Evolutionary conservation across 2,888 invertebrate genomes (phyloP), one percentile per base, ranked within the genome.

Genomic region (Pomacea canaliculata): DNA sequence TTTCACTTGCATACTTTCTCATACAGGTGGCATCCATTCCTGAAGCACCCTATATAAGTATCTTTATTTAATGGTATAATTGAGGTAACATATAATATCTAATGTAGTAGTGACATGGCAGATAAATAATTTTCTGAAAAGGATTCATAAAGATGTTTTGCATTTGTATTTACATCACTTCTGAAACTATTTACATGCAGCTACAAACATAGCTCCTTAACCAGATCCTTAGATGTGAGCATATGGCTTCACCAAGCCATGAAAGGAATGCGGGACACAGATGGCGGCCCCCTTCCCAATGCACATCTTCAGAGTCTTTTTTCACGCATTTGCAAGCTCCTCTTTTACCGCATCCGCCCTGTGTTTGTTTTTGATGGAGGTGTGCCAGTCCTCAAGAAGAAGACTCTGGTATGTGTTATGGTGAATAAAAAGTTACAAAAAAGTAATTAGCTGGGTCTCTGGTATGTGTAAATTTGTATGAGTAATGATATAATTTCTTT

Each of bases 331-430:
- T 98, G 98, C 91, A 99, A 99, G 92, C 93, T 99, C 71, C 92
- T 99, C 65, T 97, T 96, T 91, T 99, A 96, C 90, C 94, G 95
- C 89, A 96, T 99, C 82, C 97, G 96, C 86, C 99, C 99, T 2
- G 94, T 99, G 4, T 99, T 99, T 93, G 97, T 99, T 13, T 99
- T 99, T 92, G 99, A 99, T 93, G 99, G 99, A 48, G 95, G 95
- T 66, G 96, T 96, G 71, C 99, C 99, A 23, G 93, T 93, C 76
- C 93, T 99, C 63, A 99, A 99, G 92, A 95, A 93, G 85, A 95
- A 96, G 92, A 98, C 97, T 16, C 95, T 98, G 92, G 97, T 97
- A 92, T 79, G 84, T 77, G 37, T 37, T 37, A 37, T 37, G 37
- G 37, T 37, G 37, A 37, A 37, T 37, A 23, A n/a, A 66, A 7